Evolutionary conservation across 2,888 invertebrate genomes (phyloP).

Genomic region (Drosophila basisetae): DNA sequence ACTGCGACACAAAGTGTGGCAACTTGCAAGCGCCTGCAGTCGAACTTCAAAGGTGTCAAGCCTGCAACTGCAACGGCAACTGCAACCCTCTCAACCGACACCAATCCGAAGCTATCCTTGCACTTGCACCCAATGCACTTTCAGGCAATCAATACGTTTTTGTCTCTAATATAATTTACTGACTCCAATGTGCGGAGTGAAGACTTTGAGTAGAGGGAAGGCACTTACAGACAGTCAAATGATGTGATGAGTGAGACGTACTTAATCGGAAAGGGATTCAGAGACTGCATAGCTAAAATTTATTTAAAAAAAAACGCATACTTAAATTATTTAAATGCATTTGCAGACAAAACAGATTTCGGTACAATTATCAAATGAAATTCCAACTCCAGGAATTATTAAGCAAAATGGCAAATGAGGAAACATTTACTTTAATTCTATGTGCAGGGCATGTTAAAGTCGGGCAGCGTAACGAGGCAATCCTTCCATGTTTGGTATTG

Average conservation of each 20-base stretch:
- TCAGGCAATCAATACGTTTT: conserved; percentile 80
- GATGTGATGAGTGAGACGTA: conserved; percentile 13
- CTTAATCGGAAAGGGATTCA: background rate
- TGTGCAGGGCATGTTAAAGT: background rate
- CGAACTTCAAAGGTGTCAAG: conserved; percentile 73
- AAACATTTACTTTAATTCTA: fast-evolving
- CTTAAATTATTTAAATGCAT: background rate
- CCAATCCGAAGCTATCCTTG: conserved; percentile 14
- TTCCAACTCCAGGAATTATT: background rate
- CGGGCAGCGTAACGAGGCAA: background rate
- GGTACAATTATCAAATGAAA: background rate
- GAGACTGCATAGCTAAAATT: background rate
- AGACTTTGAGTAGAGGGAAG: conserved; percentile 26
- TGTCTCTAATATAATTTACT: conserved; percentile 82
- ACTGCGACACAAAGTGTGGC: conserved; percentile 50
- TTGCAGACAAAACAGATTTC: background rate
- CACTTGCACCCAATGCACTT: conserved; percentile 37
- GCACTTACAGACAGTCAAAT: conserved; percentile 36
- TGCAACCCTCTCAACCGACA: conserved; percentile 6
- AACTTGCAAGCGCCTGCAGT: conserved; percentile 39
- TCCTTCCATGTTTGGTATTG: background rate
- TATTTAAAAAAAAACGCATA: fast-evolving
- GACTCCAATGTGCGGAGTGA: conserved; percentile 55
- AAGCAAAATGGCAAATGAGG: background rate
- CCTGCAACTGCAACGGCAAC: conserved; percentile 30